These are phyloP conservation scores for Sciurus vulgaris DNA, from an alignment of 2,797 vertebrate species.

Conservation along the genomic window DNA sequence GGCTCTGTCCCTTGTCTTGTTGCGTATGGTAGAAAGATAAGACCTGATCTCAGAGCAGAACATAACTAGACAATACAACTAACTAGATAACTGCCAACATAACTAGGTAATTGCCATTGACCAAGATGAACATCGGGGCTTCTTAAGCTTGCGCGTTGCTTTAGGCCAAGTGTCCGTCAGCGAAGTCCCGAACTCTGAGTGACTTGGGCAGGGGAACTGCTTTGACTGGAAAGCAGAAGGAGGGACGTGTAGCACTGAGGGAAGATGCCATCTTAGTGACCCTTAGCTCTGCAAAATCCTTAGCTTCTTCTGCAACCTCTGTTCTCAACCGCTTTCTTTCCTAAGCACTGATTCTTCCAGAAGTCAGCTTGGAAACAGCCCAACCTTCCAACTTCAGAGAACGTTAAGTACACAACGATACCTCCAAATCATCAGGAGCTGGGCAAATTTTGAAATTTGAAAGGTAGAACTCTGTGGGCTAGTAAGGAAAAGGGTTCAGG, in stretches of 20 bases:
- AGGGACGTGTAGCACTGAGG: rapidly evolving
- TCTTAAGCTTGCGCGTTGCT: neutral
- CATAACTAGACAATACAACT: neutral
- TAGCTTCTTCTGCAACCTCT: neutral
- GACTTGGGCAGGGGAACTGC: neutral
- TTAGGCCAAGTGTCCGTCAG: neutral
- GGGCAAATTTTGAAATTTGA: neutral
- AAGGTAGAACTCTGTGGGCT: neutral
- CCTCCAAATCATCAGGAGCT: neutral
- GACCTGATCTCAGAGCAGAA: neutral
- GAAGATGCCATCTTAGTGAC: neutral
- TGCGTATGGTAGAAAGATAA: neutral
- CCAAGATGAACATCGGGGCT: neutral
- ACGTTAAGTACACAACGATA: neutral
- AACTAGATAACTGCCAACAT: neutral
- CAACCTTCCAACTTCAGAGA: neutral
- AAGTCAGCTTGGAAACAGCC: neutral
- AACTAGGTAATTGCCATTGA: neutral
- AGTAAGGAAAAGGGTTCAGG: neutral
- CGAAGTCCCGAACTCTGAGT: no score
- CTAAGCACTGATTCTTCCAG: neutral
- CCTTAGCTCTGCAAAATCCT: neutral
- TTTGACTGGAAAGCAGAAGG: neutral
- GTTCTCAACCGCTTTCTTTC: neutral
- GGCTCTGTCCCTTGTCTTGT: neutral